Percentiles rank a stretch among this genome's conserved stretches.
Evolutionary conservation across 2,797 vertebrate genomes (phyloP).

Genomic region (Channa striata): DNA sequence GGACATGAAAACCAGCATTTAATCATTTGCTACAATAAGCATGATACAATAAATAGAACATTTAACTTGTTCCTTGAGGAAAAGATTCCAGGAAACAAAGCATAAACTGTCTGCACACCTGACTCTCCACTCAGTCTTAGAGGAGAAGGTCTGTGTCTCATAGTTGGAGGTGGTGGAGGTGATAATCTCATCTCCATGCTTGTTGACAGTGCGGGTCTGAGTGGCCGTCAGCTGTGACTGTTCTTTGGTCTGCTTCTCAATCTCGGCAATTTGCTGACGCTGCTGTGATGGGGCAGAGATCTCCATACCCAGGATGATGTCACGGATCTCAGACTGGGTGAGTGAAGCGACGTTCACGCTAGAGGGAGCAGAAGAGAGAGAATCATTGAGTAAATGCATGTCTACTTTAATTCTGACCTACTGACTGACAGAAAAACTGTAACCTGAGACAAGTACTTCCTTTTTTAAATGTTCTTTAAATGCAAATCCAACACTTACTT

Average conservation of each 20-base stretch:
- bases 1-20: background rate
- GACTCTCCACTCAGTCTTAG: constrained; percentile 99
- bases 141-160: constrained; percentile 99
- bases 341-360: constrained; percentile 98
- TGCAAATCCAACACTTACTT: constrained; percentile 86
- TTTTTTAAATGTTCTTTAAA: background rate
- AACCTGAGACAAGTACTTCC: background rate
- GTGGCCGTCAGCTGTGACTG: constrained; percentile 98
- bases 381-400: background rate
- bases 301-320: constrained; percentile 99
- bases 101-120: constrained; percentile 82
- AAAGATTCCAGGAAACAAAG: background rate
- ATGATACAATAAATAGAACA: no score
- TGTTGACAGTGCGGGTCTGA: constrained; percentile 98
- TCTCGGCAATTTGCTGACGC: constrained; percentile 98
- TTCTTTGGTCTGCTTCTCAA: constrained; percentile 99
- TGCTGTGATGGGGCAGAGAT: constrained; percentile 99
- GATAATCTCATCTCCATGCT: constrained; percentile 99
- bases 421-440: background rate
- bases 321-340: constrained; percentile 98
- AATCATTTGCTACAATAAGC: background rate
- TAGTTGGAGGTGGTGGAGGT: constrained; percentile 99
- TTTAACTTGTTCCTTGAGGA: background rate
- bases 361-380: constrained; percentile 52
- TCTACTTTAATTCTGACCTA: background rate